Evolutionary conservation across 2,797 vertebrate species (phyloP).

Genomic region (Periparus ater): DNA sequence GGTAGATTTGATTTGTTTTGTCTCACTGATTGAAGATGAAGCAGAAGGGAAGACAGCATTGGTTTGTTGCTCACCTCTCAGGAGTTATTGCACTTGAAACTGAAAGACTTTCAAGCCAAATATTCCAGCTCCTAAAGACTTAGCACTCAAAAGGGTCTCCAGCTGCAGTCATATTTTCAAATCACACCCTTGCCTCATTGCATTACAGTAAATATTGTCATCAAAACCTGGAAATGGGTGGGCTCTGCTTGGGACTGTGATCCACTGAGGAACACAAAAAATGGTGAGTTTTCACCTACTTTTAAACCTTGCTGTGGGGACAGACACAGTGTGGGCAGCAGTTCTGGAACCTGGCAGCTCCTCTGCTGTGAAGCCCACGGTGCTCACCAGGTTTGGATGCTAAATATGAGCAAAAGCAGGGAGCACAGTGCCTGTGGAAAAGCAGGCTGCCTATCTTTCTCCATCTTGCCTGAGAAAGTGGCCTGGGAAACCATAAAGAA

Average conservation of each 20-base stretch:
- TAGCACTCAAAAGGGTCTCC: background rate
- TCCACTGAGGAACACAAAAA: background rate
- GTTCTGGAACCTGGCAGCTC: background rate
- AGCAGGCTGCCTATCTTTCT: too few species aligned
- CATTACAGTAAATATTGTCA: background rate
- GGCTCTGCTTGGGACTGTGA: background rate
- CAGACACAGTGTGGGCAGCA: rapidly evolving
- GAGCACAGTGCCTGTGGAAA: too few species aligned
- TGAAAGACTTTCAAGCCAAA: background rate
- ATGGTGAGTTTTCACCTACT: rapidly evolving
- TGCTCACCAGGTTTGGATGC: background rate
- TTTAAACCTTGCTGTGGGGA: background rate
- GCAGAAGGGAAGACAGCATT: background rate
- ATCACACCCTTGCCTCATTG: background rate
- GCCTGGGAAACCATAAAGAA: too few species aligned
- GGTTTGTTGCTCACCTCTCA: background rate
- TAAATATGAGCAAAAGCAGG: too few species aligned
- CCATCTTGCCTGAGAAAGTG: too few species aligned
- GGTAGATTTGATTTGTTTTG: background rate
- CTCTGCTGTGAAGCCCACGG: background rate
- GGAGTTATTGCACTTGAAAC: too few species aligned
- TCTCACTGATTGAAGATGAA: background rate
- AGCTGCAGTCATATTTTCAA: background rate
- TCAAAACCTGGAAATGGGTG: background rate
- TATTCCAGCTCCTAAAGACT: background rate